phyloP scores from a whole-genome alignment of 2,797 vertebrate species.

The Tinamus major region DNA sequence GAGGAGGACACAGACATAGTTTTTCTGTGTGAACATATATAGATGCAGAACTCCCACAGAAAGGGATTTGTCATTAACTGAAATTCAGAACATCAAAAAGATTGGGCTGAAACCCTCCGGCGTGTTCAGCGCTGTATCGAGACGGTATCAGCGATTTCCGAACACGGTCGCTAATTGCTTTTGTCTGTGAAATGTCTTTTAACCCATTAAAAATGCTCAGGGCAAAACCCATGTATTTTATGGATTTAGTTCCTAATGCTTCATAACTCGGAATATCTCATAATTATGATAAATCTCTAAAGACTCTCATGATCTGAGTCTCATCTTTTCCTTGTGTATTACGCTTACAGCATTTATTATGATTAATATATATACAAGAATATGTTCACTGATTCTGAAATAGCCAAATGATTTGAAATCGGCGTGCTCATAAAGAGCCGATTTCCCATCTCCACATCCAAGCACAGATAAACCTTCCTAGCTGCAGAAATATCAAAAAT shows the following conservation, averaged over 20 bases:
- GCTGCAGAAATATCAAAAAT: not conserved
- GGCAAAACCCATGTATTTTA: conserved; percentile 19
- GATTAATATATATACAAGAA: not conserved
- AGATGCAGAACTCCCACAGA: not conserved
- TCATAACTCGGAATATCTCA: conserved; percentile 20
- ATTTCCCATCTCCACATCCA: not conserved
- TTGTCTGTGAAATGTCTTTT: conserved; percentile 59
- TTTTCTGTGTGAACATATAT: not conserved
- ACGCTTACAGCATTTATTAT: conserved; percentile 13
- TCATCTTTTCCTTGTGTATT: not conserved
- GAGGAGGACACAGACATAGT: not conserved
- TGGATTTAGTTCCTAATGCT: conserved; percentile 51
- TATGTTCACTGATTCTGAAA: not conserved
- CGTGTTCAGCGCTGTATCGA: conserved; percentile 14
- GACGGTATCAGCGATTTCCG: conserved; percentile 16
- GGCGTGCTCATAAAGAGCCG: not conserved
- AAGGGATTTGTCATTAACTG: conserved; percentile 44
- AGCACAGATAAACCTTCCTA: not conserved
- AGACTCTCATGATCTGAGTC: not conserved
- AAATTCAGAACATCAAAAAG: conserved; percentile 59
- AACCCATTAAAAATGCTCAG: not conserved
- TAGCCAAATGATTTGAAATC: not conserved
- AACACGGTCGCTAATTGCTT: conserved; percentile 63
- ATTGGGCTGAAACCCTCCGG: conserved; percentile 21
- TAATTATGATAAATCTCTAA: conserved; percentile 31